Conservation (phyloP, 2,113 vertebrate genomes). For the Bungarus multicinctus region DNA sequence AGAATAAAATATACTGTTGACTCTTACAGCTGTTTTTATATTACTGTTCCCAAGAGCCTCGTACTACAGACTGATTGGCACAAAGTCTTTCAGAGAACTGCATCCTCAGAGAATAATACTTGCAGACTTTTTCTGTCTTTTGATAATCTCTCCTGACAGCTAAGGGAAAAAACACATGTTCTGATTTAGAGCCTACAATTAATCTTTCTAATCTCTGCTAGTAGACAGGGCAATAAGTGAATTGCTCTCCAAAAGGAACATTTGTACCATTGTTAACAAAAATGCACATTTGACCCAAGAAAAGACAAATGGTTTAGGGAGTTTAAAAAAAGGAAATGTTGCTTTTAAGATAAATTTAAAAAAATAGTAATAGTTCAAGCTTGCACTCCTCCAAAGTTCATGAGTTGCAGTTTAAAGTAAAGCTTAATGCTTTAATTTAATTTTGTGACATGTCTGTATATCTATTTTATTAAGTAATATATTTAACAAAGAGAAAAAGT, state of each 20-base stretch:
- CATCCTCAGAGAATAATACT: constrained; percentile 17
- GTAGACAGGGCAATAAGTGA: constrained; percentile 44
- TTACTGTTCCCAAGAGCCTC: constrained; percentile 20
- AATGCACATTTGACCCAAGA: constrained; percentile 50
- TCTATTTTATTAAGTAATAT: not conserved
- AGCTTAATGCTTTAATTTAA: not conserved
- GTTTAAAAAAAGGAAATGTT: constrained; percentile 50
- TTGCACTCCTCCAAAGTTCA: constrained; percentile 59
- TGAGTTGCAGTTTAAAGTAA: constrained; percentile 32
- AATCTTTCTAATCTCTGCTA: constrained; percentile 50
- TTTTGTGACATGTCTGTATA: no score
- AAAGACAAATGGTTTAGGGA: constrained; percentile 50
- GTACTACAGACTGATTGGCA: not conserved
- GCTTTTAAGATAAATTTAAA: constrained; percentile 37
- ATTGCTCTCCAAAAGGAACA: constrained; percentile 47
- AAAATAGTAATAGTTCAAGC: constrained; percentile 55
- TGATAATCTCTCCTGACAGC: constrained; percentile 23
- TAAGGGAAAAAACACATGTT: constrained; percentile 28
- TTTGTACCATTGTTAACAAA: constrained; percentile 58
- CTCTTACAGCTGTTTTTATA: constrained; percentile 4
- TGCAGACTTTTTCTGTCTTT: constrained; percentile 35
- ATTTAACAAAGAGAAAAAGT: not conserved
- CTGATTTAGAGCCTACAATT: constrained; percentile 40
- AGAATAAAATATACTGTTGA: not conserved
- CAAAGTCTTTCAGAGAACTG: constrained; percentile 5